Evolutionary conservation across 2,888 invertebrate species (phyloP), one percentile per base, ranked within the genome.

Genomic region (Suillia variegata): DNA sequence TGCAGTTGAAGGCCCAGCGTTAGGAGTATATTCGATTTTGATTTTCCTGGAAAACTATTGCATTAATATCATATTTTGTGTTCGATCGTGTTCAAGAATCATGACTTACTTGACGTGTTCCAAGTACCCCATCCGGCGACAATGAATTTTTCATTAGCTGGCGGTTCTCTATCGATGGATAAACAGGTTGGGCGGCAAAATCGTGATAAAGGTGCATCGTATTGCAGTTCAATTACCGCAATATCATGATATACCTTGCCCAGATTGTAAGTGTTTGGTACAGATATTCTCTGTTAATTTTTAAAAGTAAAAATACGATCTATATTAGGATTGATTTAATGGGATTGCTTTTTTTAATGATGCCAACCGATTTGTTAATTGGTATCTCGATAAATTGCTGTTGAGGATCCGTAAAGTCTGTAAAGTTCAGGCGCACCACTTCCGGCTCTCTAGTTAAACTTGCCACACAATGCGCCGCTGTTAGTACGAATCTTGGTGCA

Each of bases 381-480:
- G 67, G 67, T 47, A 74, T 59, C 51, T 71, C 69, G 8, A 62
- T 13, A 0, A 22, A 31, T 2, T 54, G n/a, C 18, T 69, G 62
- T 0, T 52, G 47, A 0, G 58, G 8, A 48, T 62, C 26, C 0
- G 59, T 67, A 2, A 78, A 71, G 56, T 78, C 59, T 10, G 73
- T 70, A 3, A 73, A 62, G 5, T 80, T 80, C 33, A 80, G 58
- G 1, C 79, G 80, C 8, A 76, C 76, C 48, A 69, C 65, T 0
- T 63, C 54, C 1, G 80, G 78, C 1, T 52, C n/a, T 26, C 5
- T 20, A 48, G 42, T n/a, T 63, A 54, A 5, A 59, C 62, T 3
- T 61, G 61, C n/a, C 1, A 80, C 70, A 33, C 80, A 80, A 63
- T 80, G 80, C 1, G 80, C 80, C 1, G 80, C 79, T 1, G 80